Percentiles rank a stretch among this genome's conserved stretches.
These are phyloP conservation scores for Apodemus agrarius DNA, from an alignment of 2,797 vertebrate genomes.

Conservation along the genomic window DNA sequence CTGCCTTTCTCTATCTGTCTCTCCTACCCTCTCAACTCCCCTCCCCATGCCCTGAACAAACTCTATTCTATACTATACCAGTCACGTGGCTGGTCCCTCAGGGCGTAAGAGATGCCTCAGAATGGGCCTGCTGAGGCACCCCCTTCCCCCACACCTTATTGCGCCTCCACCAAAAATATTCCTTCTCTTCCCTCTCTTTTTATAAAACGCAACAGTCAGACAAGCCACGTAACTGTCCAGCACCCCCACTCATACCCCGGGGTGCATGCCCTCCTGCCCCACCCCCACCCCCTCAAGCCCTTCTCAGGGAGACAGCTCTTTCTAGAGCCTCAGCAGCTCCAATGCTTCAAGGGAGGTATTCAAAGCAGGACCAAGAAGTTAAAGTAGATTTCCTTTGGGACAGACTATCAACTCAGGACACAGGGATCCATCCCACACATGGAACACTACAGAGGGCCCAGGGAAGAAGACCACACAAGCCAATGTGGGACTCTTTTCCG, in stretches of 20 bases:
- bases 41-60: no score
- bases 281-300: not conserved
- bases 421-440: not conserved
- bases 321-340: not conserved
- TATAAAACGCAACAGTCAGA: not conserved
- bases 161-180: no score
- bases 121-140: no score
- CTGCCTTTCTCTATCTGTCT: no score
- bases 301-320: not conserved
- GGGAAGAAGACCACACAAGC: not conserved
- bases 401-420: not conserved
- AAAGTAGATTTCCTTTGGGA: not conserved
- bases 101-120: no score
- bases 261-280: not conserved
- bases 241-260: no score
- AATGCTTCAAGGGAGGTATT: not conserved
- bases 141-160: no score
- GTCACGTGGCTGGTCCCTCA: no score
- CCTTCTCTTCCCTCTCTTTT: no score
- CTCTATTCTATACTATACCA: no score
- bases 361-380: not conserved
- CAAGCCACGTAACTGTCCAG: not conserved
- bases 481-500: not conserved
- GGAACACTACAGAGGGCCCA: not conserved
- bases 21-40: no score